Evolutionary conservation across 2,797 vertebrate genomes (phyloP), one percentile per base, ranked within the genome.

Genomic region (Synanceia verrucosa): DNA sequence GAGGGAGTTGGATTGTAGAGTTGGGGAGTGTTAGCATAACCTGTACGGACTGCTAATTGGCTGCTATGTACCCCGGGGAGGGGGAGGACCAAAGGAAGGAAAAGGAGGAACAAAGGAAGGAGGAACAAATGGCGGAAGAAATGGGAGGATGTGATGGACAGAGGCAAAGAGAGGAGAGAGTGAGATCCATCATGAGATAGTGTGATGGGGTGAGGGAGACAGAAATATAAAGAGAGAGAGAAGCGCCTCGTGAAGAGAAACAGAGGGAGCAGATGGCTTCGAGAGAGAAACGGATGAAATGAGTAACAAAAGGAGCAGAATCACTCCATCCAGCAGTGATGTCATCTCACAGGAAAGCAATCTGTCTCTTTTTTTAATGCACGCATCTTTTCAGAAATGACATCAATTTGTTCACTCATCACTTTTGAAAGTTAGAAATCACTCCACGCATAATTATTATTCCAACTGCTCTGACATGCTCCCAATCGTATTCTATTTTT

Each of bases 11-110:
- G 61, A 33, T 52, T 29, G 36, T 61, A 6, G 28, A 44, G 52
- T 43, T 41, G 37, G 33, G 24, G n/a, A 39, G 67, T 47, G 64
- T 65, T 78, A 70, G 78, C 56, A 64, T 70, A 71, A 48, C 68
- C 79, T 75, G 70, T 56, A 29, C 78, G 52, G 63, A 84, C 80
- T 86, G 86, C 65, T 92, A 91, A 92, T 82, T 91, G 76, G 81
- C 65, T 76, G 82, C 55, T 52, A 62, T 53, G 70, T 66, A 31
- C 51, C 56, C 65, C 58, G 71, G 18, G 21, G 64, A 47, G 48
- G 57, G 29, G 59, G 55, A 36, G 33, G 61, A 67, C 73, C 62
- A 83, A 73, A 76, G 18, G 57, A 14, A 57, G 13, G 37, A 34
- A 18, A 65, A 46, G 47, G 55, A 36, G 33, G 61, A 67, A 76